Percentiles rank a stretch among this genome's conserved stretches.
Conservation (phyloP, 2,888 invertebrate species). For the Mythimna loreyi region DNA sequence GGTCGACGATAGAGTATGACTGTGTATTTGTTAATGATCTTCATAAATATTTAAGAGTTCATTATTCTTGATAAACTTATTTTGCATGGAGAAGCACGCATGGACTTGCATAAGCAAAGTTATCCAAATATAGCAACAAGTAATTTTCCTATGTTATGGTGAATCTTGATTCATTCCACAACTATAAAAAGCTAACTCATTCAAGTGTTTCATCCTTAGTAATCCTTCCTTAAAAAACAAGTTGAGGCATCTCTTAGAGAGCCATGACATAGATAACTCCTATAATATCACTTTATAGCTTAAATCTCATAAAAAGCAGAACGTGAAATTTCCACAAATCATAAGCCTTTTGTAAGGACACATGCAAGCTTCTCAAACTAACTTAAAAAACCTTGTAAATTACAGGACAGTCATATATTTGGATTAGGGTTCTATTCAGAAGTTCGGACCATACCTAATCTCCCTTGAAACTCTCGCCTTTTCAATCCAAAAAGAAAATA, state of each 20-base stretch:
- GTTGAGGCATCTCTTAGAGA: constrained; percentile 24
- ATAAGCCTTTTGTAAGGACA: constrained; percentile 49
- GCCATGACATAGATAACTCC: constrained; percentile 52
- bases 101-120: neutral
- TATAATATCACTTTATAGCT: constrained; percentile 41
- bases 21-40: no score
- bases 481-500: constrained; percentile 67
- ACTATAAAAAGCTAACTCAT: constrained; percentile 4
- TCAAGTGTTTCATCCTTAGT: neutral
- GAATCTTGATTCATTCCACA: constrained; percentile 21
- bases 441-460: constrained; percentile 70
- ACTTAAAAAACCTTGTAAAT: constrained; percentile 51
- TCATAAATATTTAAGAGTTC: no score
- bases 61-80: neutral
- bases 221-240: constrained; percentile 25
- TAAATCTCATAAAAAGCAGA: constrained; percentile 31
- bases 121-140: neutral
- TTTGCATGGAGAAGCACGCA: neutral
- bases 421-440: constrained; percentile 67
- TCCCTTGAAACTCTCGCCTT: constrained; percentile 36
- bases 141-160: neutral
- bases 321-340: constrained; percentile 43
- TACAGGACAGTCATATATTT: constrained; percentile 71
- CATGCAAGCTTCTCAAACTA: constrained; percentile 13
- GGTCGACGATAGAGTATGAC: no score